Base-by-base conservation (phyloP, 2,888 invertebrate species). In the Habrosyne pyritoides region DNA sequence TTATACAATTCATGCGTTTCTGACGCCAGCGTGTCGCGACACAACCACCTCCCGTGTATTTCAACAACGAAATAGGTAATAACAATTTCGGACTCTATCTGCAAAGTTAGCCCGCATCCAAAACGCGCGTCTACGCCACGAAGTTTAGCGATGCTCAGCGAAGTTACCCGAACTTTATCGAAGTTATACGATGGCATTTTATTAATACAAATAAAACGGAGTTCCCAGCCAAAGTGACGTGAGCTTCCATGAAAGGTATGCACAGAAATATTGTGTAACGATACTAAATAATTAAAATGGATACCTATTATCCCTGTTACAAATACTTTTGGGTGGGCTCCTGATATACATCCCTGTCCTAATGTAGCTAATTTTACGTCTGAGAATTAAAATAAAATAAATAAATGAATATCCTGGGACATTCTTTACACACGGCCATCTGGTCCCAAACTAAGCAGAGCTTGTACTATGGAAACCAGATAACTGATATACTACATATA, bases 51-150 rank as follows among this genome's bases (percentile, higher is more conserved):
- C 49, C 26, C 49, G 49, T 49, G 10, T 26, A 21, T 12, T 14
- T 18, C 49, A 12, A 42, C 2, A 36, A 2, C 12, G 14, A 18
- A 42, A 42, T 42, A 49, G 26, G 26, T 14, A 49, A 48, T 48
- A 48, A 49, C 18, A n/a, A 49, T 49, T 26, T 49, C 18, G 24
- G 10, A 26, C 49, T n/a, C 26, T 49, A 49, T 49, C 49, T 10
- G 14, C 24, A 14, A 49, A 49, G 49, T 49, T 49, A 14, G 21
- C 49, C 49, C 49, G 28, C 49, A 49, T 49, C 24, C 49, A 14
- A 24, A 14, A 18, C 14, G 24, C n/a, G 21, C 47, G n/a, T 18
- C 42, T 42, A 18, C 14, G 18, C 42, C 42, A 42, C 42, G 42
- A 42, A 42, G 14, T 42, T 18, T 2, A 18, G 42, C 42, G 42